Evolutionary conservation across 2,113 vertebrate species (phyloP).

Genomic region (Xiphorhynchus elegans): DNA sequence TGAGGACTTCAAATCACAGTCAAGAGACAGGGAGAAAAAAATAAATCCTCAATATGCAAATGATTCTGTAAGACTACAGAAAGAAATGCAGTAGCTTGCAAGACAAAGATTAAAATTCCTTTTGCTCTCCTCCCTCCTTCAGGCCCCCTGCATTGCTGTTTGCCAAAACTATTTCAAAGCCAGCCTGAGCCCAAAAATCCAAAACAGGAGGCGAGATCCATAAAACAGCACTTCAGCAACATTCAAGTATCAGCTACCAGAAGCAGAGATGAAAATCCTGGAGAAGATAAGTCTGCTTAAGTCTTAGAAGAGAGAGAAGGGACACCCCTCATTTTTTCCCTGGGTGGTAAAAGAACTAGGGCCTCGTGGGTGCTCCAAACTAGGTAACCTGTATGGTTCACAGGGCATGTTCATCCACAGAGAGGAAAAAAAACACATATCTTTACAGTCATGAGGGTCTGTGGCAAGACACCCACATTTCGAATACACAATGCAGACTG

Average conservation of each 20-base stretch:
- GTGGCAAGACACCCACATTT: slow-evolving; percentile 5
- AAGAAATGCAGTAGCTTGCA: neutral
- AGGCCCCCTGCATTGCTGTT: neutral
- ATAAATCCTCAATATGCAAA: neutral
- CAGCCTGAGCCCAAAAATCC: neutral
- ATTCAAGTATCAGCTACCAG: neutral
- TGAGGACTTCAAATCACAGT: neutral
- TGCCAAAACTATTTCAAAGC: neutral
- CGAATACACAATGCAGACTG: neutral
- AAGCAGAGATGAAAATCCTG: neutral
- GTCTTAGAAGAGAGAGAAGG: neutral
- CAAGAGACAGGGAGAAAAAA: neutral
- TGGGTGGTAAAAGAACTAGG: neutral
- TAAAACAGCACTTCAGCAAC: neutral
- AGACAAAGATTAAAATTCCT: neutral
- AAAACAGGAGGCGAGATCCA: neutral
- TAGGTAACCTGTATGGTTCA: neutral
- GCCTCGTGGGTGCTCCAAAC: neutral
- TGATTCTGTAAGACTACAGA: neutral
- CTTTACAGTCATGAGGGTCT: slow-evolving; percentile 1
- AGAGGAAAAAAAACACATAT: neutral
- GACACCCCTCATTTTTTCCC: neutral
- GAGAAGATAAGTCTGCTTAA: neutral
- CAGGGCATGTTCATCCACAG: neutral
- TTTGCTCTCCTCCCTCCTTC: neutral